Evolutionary conservation across 1,140 invertebrate genomes (phyloP).

Genomic region (Nymphalis io): DNA sequence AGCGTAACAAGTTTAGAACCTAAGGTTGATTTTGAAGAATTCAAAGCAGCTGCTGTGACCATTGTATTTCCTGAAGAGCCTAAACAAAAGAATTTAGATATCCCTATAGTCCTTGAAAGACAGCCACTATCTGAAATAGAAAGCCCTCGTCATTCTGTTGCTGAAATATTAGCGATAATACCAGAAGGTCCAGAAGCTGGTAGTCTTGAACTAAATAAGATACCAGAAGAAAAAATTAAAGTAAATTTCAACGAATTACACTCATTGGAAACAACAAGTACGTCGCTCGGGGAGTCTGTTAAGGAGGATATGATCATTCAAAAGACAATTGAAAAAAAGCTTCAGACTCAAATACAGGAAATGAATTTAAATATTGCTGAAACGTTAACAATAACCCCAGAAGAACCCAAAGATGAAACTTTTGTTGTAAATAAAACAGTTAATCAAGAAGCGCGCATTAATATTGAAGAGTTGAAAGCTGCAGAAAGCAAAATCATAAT

Average conservation of each 20-base stretch:
- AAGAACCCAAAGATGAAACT: slow-evolving; percentile 19
- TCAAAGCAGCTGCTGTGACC: slow-evolving; percentile 14
- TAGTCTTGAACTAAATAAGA: slow-evolving; percentile 12
- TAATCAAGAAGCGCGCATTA: slow-evolving; percentile 12
- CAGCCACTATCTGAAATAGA: slow-evolving; percentile 22
- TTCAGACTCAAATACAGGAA: slow-evolving; percentile 11
- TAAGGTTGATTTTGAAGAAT: slow-evolving; percentile 11
- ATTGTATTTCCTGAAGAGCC: slow-evolving; percentile 10
- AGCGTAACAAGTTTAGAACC: not conserved
- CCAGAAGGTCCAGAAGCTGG: slow-evolving; percentile 24
- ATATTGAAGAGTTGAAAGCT: slow-evolving; percentile 28
- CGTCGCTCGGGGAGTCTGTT: not conserved
- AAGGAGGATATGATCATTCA: slow-evolving; percentile 7
- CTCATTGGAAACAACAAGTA: not conserved
- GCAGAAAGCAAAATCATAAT: slow-evolving; percentile 20
- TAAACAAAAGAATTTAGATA: slow-evolving; percentile 21
- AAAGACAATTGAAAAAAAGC: slow-evolving; percentile 6
- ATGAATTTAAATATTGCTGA: slow-evolving; percentile 12
- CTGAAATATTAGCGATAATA: slow-evolving; percentile 15
- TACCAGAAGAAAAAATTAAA: slow-evolving; percentile 2
- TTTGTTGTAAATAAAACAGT: slow-evolving; percentile 16
- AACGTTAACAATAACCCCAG: slow-evolving; percentile 5
- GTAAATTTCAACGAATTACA: not conserved
- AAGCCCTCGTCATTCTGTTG: slow-evolving; percentile 16
- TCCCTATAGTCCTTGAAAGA: slow-evolving; percentile 11